Evolutionary conservation across 2,888 invertebrate species (phyloP).

Genomic region (Epinotia bilunana): DNA sequence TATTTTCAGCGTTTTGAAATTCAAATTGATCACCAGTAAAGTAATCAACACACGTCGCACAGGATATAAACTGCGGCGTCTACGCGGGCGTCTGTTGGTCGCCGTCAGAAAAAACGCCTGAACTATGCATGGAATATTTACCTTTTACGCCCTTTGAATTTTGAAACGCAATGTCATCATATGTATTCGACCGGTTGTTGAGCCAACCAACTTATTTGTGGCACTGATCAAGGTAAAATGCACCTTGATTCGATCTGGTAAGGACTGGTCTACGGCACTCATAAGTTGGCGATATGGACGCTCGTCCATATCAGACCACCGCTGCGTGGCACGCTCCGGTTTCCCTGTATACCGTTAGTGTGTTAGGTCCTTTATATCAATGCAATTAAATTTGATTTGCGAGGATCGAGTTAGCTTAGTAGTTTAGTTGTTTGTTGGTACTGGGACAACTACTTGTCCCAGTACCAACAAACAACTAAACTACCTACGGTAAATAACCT

Average conservation of each 20-base stretch:
- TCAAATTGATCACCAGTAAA: conserved; percentile 42
- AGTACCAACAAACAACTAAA: too few relatives aligned
- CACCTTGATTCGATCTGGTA: conserved; percentile 2
- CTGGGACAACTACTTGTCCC: neutral
- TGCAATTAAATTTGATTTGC: conserved; percentile 40
- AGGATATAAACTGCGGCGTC: conserved; percentile 55
- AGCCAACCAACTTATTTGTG: neutral
- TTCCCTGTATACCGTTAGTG: conserved; percentile 39
- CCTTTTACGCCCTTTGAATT: neutral
- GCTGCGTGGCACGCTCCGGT: conserved; percentile 43
- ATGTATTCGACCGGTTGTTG: conserved; percentile 56
- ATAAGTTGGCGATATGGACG: conserved; percentile 31
- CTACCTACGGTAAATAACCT: neutral
- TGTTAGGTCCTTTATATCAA: conserved; percentile 39
- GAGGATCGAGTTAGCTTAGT: neutral
- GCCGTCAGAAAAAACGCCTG: neutral
- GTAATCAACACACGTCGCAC: conserved; percentile 57
- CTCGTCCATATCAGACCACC: conserved; percentile 36
- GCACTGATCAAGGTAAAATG: neutral
- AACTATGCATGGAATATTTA: neutral
- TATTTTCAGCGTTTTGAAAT: conserved; percentile 13
- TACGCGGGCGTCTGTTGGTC: conserved; percentile 33
- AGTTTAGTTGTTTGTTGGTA: conserved; percentile 4
- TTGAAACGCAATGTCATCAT: conserved; percentile 44
- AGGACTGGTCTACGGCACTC: neutral